Evolutionary conservation across 2,113 vertebrate species (phyloP), one percentile per base, ranked within the genome.

Genomic region (Myrmophylax atrothorax): DNA sequence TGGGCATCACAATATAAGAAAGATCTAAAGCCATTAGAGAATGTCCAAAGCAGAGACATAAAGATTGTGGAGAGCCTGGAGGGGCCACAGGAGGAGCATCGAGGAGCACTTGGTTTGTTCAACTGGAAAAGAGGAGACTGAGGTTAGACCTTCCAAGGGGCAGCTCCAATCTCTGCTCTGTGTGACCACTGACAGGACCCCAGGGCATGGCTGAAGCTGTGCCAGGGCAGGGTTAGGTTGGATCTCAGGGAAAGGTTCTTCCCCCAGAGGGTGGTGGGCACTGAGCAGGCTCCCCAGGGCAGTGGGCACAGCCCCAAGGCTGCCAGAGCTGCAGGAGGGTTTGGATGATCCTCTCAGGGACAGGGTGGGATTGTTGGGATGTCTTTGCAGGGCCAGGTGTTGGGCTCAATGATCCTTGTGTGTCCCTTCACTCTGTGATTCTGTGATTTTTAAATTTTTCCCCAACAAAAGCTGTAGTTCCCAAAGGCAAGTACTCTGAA

Each of bases 311-410:
- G 24, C 29, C 23, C 55, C 14, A 2, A 28, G 29, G 35, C 66
- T 60, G 66, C 44, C 79, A 70, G 55, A 83, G 66, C 55, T 60
- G 25, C 66, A 23, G 66, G 44, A 35, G 7, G 0, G 1, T 16
- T 52, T 6, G 37, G 80, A 5, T 56, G 19, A 0, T 5, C 0
- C 31, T 53, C 1, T 31, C 23, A 63, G 37, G 37, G 31, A 31
- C 47, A 70, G 47, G 35, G 35, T 29, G 68, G 26, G 26, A 2
- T 28, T 49, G 26, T 31, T 47, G 26, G 16, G 63, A 12, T 5
- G 26, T 56, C 56, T 80, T 25, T 12, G 78, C 63, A 47, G 42
- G 52, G n/a, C 7, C 40, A 20, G 5, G 40, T 6, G 26, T 3
- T 38, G 63, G 1, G 3, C 20, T 58, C 1, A 1, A 1, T 38